phyloP scores from a whole-genome alignment of 2,113 vertebrate species.

The Muscicapa adusta region DNA sequence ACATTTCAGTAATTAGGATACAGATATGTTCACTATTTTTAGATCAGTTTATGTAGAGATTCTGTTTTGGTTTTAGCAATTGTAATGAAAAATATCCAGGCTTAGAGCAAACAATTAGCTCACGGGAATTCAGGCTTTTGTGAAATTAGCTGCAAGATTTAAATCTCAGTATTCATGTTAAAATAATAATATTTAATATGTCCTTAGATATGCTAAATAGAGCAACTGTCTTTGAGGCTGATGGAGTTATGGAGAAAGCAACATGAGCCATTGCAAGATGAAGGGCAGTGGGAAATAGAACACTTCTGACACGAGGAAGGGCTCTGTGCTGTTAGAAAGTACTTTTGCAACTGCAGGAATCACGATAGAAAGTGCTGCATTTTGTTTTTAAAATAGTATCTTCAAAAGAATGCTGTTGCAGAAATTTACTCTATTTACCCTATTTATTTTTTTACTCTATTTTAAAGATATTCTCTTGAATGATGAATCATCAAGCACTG shows the following conservation, averaged over 20 bases:
- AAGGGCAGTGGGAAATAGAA: not conserved
- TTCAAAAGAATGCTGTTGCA: not conserved
- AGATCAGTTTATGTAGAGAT: not conserved
- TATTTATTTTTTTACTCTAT: not conserved
- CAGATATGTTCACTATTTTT: not conserved
- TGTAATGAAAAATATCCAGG: not conserved
- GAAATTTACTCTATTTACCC: constrained; percentile 29
- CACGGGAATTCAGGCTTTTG: not conserved
- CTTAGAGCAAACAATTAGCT: not conserved
- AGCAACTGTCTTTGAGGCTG: not conserved
- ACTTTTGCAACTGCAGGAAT: constrained; percentile 7
- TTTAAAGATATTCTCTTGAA: constrained; percentile 6
- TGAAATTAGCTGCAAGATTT: not conserved
- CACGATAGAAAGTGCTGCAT: not conserved
- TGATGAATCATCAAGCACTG: constrained; percentile 7
- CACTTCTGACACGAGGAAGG: not conserved
- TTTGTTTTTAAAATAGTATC: not conserved
- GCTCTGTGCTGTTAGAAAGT: not conserved
- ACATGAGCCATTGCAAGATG: not conserved
- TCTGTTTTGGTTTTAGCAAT: not conserved
- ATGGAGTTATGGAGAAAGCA: not conserved
- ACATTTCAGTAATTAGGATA: not conserved
- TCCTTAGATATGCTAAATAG: not conserved
- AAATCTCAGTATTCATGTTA: not conserved
- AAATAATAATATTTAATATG: not conserved